Base-by-base conservation (phyloP, 2,888 invertebrate genomes). In the Tillus elongatus region DNA sequence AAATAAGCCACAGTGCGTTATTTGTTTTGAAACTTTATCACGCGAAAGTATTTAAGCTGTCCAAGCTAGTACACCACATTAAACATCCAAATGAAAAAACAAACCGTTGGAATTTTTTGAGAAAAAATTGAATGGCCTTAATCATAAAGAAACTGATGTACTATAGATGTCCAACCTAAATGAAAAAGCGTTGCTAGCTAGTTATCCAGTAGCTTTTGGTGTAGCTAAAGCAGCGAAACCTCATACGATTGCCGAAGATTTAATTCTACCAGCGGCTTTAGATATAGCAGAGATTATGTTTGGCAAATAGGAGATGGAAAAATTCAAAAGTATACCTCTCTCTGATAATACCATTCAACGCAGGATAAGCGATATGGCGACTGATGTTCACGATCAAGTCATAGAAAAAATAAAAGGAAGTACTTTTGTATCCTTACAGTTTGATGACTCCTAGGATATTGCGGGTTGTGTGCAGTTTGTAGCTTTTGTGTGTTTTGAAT, bases 341-440 rank as follows among this genome's bases (percentile, higher is more conserved):
- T 54, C 55, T 45, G 46, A 57, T 45, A 52, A 55, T 51, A 55
- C 55, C 30, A 43, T 56, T 50, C 41, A 39, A 46, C 52, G 55
- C 47, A 49, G 52, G 39, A 56, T 56, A 48, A 48, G 45, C 47
- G 52, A 53, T 45, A 55, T 53, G 46, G 51, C 42, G 30, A 39
- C 6, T 33, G 37, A 37, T 13, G 19, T 29, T 38, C 40, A 27
- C 12, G 37, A 40, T 29, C 37, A 40, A 39, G 30, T 40, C 28
- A 34, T 37, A 24, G 34, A 33, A 40, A 33, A 40, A 40, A 27
- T 40, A 19, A 19, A 19, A n/a, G n/a, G n/a, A 6, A 19, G 24
- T 19, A 6, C 6, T 8, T n/a, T 8, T 19, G 6, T 19, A 8
- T 6, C 24, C n/a, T 19, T 19, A 8, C 24, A 19, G 24, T 19